Base-by-base conservation (phyloP, 1,140 invertebrate genomes). In the Drosophila paulistorum region DNA sequence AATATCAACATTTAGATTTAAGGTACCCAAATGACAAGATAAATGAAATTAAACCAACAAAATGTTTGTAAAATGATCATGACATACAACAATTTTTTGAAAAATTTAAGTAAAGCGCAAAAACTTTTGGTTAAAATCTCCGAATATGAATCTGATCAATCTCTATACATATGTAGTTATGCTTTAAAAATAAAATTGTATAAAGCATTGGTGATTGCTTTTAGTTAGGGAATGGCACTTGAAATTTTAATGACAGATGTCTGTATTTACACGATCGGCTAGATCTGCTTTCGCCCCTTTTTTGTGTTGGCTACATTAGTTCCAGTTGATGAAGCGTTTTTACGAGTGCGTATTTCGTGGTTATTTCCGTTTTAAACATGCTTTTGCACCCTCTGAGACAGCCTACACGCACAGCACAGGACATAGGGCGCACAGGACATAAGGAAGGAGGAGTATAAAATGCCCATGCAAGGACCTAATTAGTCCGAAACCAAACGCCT, bases 271-370 rank as follows among this genome's bases (percentile, higher is more conserved):
- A 23, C 73, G 73, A 76, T 76, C 74, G 74, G 58, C 57, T 60
- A 70, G 45, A 51, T 51, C 45, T 13, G 37, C 3, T 23, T 51
- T 51, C 45, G 20, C 17, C 45, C 45, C 37, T 13, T 13, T 39
- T 39, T 37, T 37, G 2, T 58, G 57, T 68, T 67, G 51, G 4
- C 23, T 4, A 77, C 74, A 77, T 77, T 77, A 77, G 74, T 77
- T 77, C 74, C 74, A 77, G 57, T 71, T 74, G 74, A 77, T 20
- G 67, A 57, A 68, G 62, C 61, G 54, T 70, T 30, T 48, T 37
- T 51, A 51, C 45, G 45, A 51, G 45, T 51, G 45, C 45, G 17
- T 51, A 51, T 51, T 51, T 51, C 17, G 45, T 51, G 45, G 45
- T 51, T 51, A 51, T 51, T 51, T 51, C 45, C 45, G 45, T 51